These are phyloP conservation scores for Phoenicopterus ruber DNA, from an alignment of 2,113 vertebrate genomes.

Conservation along the genomic window DNA sequence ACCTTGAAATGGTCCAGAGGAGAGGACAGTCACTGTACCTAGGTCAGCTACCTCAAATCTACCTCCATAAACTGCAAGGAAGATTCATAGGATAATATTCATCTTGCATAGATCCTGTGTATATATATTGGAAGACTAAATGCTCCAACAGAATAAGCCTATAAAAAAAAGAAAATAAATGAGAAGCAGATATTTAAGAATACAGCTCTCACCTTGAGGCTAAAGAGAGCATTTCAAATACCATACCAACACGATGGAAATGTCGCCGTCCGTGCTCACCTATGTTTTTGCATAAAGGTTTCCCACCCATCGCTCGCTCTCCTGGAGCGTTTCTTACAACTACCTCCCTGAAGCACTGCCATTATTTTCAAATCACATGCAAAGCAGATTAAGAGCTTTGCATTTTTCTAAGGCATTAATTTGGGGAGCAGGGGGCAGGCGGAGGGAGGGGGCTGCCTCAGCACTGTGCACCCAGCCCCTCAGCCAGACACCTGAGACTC, in stretches of 20 bases:
- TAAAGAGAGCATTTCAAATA: neutral
- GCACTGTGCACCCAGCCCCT: neutral
- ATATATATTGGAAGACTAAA: neutral
- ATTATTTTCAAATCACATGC: constrained; percentile 10
- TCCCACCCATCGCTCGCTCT: neutral
- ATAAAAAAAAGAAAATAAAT: neutral
- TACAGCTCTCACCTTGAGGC: neutral
- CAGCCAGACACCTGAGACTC: neutral
- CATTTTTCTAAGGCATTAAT: constrained; percentile 36
- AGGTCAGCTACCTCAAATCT: neutral
- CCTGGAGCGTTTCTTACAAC: neutral
- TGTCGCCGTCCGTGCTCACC: neutral
- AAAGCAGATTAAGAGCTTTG: constrained; percentile 49
- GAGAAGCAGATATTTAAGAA: neutral
- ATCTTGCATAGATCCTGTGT: neutral
- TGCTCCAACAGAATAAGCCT: neutral
- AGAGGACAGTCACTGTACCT: neutral
- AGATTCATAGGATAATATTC: neutral
- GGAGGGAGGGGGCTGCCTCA: neutral
- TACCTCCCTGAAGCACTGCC: neutral
- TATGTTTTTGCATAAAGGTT: neutral
- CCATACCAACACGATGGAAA: neutral
- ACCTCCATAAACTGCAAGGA: neutral
- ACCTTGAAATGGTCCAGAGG: neutral
- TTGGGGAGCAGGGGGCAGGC: neutral